These are phyloP conservation scores for Amaurobius ferox DNA, from an alignment of 2,888 invertebrate species.

Conservation along the genomic window DNA sequence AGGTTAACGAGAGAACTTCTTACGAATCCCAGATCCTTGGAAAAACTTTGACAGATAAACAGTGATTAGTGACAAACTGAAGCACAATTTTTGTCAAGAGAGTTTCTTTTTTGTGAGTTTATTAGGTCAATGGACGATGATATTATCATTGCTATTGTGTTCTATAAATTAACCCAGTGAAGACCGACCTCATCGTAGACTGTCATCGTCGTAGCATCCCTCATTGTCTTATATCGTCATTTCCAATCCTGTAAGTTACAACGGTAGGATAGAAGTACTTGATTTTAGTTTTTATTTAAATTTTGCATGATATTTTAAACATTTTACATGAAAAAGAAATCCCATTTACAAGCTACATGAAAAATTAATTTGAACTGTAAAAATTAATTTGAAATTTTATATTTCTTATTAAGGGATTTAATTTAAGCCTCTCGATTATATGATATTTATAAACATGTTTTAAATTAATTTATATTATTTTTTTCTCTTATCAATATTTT, in stretches of 20 bases:
- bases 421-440: no score
- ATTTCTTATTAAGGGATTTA: no score
- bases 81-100: not conserved
- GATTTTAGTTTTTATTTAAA: not conserved
- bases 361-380: no score
- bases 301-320: not conserved
- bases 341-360: no score
- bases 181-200: slow-evolving; percentile 1
- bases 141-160: not conserved
- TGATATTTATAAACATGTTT: no score
- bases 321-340: no score
- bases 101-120: not conserved
- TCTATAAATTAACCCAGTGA: not conserved
- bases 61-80: not conserved
- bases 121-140: not conserved
- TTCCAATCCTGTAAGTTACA: not conserved
- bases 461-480: no score
- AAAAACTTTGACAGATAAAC: slow-evolving; percentile 82
- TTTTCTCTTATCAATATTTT: no score
- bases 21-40: slow-evolving; percentile 92
- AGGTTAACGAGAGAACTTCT: slow-evolving; percentile 92
- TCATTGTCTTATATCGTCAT: slow-evolving; percentile 7
- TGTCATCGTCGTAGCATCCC: slow-evolving; percentile 2
- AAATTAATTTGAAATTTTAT: no score
- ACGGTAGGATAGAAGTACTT: slow-evolving; percentile 10